Percentiles rank a stretch among this genome's conserved stretches.
phyloP scores from a whole-genome alignment of 2,888 invertebrate genomes.

The Plusia festucae region DNA sequence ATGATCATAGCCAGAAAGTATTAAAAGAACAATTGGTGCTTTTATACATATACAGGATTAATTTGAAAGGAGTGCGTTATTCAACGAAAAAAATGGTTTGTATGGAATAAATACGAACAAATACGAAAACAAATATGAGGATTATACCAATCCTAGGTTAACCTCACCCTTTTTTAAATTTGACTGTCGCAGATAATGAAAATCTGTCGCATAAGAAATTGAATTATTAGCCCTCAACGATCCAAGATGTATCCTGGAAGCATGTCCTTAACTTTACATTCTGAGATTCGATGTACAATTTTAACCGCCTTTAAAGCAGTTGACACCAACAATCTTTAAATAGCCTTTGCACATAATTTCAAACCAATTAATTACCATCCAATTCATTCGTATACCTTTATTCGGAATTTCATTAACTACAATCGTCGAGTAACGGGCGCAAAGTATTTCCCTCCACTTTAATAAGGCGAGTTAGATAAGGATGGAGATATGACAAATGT shows the following conservation, averaged over 20 bases:
- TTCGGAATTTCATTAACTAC: slow-evolving; percentile 60
- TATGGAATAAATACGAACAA: no score
- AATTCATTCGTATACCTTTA: slow-evolving; percentile 53
- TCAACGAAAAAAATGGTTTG: no score
- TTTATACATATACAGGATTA: no score
- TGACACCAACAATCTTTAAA: slow-evolving; percentile 6
- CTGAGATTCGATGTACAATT: not conserved
- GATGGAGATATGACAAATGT: slow-evolving; percentile 44
- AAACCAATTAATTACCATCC: slow-evolving; percentile 31
- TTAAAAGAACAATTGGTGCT: no score
- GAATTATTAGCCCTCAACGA: not conserved
- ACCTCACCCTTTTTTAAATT: no score
- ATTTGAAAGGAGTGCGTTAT: no score
- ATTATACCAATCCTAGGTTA: no score
- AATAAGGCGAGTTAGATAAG: slow-evolving; percentile 44
- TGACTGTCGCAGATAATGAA: no score
- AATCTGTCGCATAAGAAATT: no score
- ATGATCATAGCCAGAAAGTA: no score
- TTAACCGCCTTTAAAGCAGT: not conserved
- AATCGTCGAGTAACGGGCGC: slow-evolving; percentile 63
- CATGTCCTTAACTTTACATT: not conserved
- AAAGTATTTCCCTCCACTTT: slow-evolving; percentile 55
- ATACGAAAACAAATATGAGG: no score
- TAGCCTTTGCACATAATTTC: not conserved
- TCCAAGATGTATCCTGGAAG: not conserved